These are phyloP conservation scores for Xiphias gladius DNA, from an alignment of 2,113 vertebrate genomes.

Conservation along the genomic window DNA sequence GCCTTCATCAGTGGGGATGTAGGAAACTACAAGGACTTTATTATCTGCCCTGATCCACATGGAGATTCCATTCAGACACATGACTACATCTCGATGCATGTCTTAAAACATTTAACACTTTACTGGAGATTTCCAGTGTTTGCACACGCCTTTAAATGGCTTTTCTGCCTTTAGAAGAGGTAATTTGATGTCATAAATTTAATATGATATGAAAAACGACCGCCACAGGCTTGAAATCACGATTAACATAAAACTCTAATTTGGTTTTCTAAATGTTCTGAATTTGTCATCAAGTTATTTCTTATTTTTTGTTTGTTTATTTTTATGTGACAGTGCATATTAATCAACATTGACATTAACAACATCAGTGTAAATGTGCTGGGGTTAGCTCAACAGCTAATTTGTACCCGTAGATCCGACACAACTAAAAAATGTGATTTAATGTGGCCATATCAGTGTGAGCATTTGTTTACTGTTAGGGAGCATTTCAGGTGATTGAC, in stretches of 20 bases:
- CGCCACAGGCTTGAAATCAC: neutral
- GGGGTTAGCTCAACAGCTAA: too few species aligned
- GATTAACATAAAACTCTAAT: neutral
- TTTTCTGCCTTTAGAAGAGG: neutral
- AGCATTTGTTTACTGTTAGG: too few species aligned
- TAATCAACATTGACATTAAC: too few species aligned
- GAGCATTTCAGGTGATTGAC: neutral
- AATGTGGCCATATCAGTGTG: too few species aligned
- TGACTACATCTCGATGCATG: neutral
- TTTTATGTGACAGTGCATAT: too few species aligned
- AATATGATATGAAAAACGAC: neutral
- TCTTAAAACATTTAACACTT: neutral
- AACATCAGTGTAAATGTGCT: too few species aligned
- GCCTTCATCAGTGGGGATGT: conserved; percentile 7
- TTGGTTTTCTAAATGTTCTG: neutral
- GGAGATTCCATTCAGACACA: conserved; percentile 14
- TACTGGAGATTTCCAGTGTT: neutral
- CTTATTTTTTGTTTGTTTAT: neutral
- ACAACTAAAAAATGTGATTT: too few species aligned
- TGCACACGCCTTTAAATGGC: neutral
- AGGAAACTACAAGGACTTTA: conserved; percentile 14
- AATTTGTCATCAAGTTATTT: neutral
- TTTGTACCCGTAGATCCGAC: too few species aligned
- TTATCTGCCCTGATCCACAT: conserved; percentile 2
- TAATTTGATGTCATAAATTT: neutral